Base-by-base conservation (phyloP, 2,888 invertebrate genomes). In the Callinectes sapidus region DNA sequence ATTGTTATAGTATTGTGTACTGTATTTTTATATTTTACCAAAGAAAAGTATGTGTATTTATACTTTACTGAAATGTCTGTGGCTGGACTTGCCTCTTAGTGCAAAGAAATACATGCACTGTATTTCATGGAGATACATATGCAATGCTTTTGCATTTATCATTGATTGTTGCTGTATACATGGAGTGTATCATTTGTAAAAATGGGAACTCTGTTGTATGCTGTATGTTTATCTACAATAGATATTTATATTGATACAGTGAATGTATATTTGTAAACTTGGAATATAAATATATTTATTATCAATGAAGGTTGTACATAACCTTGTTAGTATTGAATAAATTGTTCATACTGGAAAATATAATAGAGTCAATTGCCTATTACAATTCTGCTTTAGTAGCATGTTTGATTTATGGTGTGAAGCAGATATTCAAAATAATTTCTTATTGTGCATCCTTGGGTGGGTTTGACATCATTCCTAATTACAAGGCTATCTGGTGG, bases 221-320 rank as follows among this genome's bases (percentile, higher is more conserved):
- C 28, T 54, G 42, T 28, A 87, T 87, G 35, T 48, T 28, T 35
- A 86, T 86, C 48, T 48, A 48, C 32, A 6, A 18, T 48, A 86
- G 5, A 87, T 87, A 87, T 87, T 87, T 42, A 54, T 87, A 87
- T n/a, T 35, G 10, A 28, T 3, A 39, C 39, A 39, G 39, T 71
- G 10, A 28, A 28, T 71, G 71, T 87, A 42, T 54, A 87, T 42
- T 54, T 42, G 54, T 48, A 87, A 87, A 87, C 48, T 87, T 42
- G 87, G 42, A 23, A 39, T 39, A 42, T 86, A 86, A 23, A 42
- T 87, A 18, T 87, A 54, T 87, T 87, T 54, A 54, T 54, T 87
- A 42, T 48, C n/a, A 87, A 42, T 54, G 3, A 54, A 48, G 8
- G 35, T n/a, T 42, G 0, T 54, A 48, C 35, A 18, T 48, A 14